These are phyloP conservation scores for Bucco capensis DNA, from an alignment of 2,113 vertebrate genomes.

Conservation along the genomic window DNA sequence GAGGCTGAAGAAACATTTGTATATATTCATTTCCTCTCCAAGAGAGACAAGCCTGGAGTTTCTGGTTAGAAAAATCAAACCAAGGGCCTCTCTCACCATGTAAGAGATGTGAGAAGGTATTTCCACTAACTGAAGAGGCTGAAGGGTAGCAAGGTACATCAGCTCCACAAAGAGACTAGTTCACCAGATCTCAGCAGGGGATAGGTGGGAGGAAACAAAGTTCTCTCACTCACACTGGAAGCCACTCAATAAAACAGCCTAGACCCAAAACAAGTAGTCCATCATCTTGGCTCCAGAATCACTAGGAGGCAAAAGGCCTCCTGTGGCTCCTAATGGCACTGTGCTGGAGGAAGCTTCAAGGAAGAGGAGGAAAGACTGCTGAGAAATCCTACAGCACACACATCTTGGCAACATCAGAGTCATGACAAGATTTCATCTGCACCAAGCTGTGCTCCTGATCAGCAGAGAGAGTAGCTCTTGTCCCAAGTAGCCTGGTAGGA, in stretches of 20 bases:
- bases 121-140: background rate
- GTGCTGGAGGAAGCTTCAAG: background rate
- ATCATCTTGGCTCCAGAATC: background rate
- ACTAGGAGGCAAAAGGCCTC: background rate
- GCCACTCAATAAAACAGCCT: background rate
- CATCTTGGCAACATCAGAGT: background rate
- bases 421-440: background rate
- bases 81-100: background rate
- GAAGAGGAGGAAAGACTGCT: background rate
- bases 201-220: background rate
- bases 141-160: background rate
- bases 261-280: background rate
- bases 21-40: background rate
- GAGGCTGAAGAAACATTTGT: background rate
- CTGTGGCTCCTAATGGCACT: background rate
- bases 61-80: background rate
- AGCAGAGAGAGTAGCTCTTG: background rate
- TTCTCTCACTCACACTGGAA: background rate
- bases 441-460: background rate
- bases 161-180: background rate
- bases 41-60: background rate
- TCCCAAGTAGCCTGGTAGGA: background rate
- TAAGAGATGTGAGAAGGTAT: background rate
- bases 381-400: slow-evolving; percentile 8
- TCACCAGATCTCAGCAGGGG: background rate